Evolutionary conservation across 2,797 vertebrate species (phyloP).

Genomic region (Argyrosomus regius): DNA sequence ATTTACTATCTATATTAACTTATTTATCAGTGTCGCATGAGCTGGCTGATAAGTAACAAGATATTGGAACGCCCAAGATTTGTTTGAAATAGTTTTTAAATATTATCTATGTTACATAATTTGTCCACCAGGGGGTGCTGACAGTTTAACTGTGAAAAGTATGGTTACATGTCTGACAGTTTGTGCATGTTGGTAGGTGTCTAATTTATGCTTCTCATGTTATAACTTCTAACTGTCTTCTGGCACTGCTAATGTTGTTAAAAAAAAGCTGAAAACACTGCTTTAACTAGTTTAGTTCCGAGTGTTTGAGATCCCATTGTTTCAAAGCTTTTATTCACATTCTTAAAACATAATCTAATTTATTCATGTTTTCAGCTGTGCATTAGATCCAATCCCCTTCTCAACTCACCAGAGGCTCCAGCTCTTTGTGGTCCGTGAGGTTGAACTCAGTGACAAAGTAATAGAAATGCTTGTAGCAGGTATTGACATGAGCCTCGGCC

Average conservation of each 20-base stretch:
- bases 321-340: background rate
- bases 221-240: no score
- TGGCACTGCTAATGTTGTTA: background rate
- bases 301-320: background rate
- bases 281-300: background rate
- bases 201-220: background rate
- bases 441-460: conserved; percentile 96
- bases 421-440: conserved; percentile 97
- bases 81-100: background rate
- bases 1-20: background rate
- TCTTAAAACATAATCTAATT: background rate
- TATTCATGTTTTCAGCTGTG: background rate
- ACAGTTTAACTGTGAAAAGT: no score
- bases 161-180: background rate
- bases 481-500: conserved; percentile 97
- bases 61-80: background rate
- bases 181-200: background rate
- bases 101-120: background rate
- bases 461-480: conserved; percentile 99
- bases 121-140: background rate
- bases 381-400: background rate
- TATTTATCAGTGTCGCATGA: background rate
- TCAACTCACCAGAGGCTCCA: conserved; percentile 95
- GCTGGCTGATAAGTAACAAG: background rate
- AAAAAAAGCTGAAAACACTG: background rate